Conservation (phyloP, 2,113 vertebrate species). For the Megatriorchis doriae region DNA sequence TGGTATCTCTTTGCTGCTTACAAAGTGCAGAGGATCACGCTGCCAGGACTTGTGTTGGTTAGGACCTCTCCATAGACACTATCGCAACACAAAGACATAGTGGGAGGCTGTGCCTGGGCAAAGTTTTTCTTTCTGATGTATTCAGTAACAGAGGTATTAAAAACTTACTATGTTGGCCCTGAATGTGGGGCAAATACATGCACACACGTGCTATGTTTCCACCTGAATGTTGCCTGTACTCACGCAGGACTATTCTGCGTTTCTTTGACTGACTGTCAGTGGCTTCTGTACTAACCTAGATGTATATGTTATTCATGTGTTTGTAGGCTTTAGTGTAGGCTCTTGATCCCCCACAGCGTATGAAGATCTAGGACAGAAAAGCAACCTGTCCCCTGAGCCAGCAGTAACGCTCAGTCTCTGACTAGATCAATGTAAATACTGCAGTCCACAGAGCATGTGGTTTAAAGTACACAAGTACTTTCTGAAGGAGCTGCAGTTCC, state of each 20-base stretch:
- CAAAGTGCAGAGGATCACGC: background rate
- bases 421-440: too few species aligned
- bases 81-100: background rate
- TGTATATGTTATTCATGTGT: accelerated
- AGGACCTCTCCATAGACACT: background rate
- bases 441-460: background rate
- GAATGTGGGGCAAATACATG: background rate
- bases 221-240: background rate
- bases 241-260: accelerated
- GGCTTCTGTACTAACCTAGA: background rate
- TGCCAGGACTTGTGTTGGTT: background rate
- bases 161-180: background rate
- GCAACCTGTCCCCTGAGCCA: background rate
- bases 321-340: background rate
- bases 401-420: too few species aligned
- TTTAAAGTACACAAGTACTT: background rate
- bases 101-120: background rate
- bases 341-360: background rate
- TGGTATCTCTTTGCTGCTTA: background rate
- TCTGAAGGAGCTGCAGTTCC: background rate
- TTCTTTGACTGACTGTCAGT: too few species aligned
- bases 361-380: background rate
- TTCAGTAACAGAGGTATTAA: background rate
- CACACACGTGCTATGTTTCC: accelerated
- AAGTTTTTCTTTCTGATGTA: background rate